phyloP scores from a whole-genome alignment of 2,113 vertebrate species.

The Eudyptes chrysolophus region DNA sequence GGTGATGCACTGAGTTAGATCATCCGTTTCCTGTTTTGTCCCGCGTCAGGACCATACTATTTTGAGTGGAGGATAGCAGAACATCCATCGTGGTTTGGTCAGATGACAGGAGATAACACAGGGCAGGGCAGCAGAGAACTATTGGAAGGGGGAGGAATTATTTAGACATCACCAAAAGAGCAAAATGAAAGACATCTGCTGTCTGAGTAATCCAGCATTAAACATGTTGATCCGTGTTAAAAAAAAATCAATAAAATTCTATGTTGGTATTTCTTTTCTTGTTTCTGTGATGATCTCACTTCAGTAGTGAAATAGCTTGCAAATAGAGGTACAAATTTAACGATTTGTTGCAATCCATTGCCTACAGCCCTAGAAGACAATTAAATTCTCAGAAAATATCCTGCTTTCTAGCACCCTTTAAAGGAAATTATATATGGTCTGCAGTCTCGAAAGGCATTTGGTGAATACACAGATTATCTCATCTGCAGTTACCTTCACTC shows the following conservation, averaged over 20 bases:
- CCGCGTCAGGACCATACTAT: fast-evolving
- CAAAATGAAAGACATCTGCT: background rate
- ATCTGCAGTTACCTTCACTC: background rate
- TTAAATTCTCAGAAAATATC: background rate
- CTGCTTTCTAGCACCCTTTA: background rate
- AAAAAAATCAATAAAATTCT: background rate
- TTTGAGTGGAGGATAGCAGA: background rate
- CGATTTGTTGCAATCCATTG: background rate
- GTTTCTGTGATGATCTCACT: background rate
- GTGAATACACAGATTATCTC: background rate
- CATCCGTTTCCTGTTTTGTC: background rate
- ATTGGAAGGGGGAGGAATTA: background rate
- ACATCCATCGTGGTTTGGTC: fast-evolving
- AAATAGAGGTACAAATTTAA: background rate
- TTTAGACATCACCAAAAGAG: background rate
- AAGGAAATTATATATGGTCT: fast-evolving
- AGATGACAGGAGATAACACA: background rate
- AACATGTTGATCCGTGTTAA: background rate
- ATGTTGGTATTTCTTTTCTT: background rate
- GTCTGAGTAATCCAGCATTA: background rate
- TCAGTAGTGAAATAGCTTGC: background rate
- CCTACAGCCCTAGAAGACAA: background rate
- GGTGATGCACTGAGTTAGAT: background rate
- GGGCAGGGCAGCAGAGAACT: background rate
- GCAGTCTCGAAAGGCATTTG: background rate